These are phyloP conservation scores for Theristus sp. DNA, from an alignment of 2,888 invertebrate species.

Conservation along the genomic window DNA sequence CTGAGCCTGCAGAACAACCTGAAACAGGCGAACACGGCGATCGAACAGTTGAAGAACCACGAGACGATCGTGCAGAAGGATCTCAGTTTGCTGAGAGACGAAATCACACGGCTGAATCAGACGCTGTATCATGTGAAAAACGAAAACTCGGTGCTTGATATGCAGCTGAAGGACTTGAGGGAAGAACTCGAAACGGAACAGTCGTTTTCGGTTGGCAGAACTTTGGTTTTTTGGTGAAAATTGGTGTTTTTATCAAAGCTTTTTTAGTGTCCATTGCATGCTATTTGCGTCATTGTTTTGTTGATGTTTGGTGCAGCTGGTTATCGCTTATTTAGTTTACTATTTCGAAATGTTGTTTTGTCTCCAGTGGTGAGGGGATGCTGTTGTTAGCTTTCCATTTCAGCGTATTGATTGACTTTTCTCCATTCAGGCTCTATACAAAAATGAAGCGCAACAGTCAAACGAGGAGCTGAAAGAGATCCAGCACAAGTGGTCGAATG, in stretches of 20 bases:
- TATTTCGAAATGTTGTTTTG: too few relatives aligned
- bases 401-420: not conserved
- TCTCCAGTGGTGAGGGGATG: too few relatives aligned
- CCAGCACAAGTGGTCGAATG: slow-evolving; percentile 61
- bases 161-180: slow-evolving; percentile 70
- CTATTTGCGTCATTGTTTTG: too few relatives aligned
- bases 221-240: not conserved
- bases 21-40: slow-evolving; percentile 49
- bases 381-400: too few relatives aligned
- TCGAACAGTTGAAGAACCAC: slow-evolving; percentile 48
- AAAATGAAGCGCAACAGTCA: slow-evolving; percentile 72
- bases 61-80: slow-evolving; percentile 45
- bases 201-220: slow-evolving; percentile 53
- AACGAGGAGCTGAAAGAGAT: slow-evolving; percentile 63
- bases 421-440: slow-evolving; percentile 53
- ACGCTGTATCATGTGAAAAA: slow-evolving; percentile 3
- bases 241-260: not conserved
- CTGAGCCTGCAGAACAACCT: slow-evolving; percentile 62
- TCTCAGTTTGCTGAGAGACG: not conserved
- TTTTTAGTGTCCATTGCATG: not conserved
- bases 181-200: slow-evolving; percentile 88
- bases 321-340: too few relatives aligned
- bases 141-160: slow-evolving; percentile 45
- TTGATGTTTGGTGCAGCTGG: too few relatives aligned
- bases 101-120: not conserved